Base-by-base conservation (phyloP, 92 coral and sea anemone species). In the Palythoa grandis region DNA sequence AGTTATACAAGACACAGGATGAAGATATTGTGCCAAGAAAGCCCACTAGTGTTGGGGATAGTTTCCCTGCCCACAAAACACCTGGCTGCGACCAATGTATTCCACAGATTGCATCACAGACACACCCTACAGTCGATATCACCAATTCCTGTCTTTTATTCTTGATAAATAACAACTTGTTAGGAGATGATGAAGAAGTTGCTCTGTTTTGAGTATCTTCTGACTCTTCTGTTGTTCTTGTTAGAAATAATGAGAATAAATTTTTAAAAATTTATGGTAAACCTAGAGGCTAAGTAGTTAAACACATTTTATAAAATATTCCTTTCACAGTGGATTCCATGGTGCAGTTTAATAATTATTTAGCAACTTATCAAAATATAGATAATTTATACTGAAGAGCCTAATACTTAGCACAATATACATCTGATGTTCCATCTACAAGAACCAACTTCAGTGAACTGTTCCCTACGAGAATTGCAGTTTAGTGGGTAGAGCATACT, bases 51-150 rank as follows among this genome's bases (percentile, higher is more conserved):
- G 80, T 35, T 22, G 85, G 76, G n/a, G 89, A 82, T 24, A 94
- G 88, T 39, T 89, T 83, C 14, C 93, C 94, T 15, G 95, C 84
- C 98, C 98, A 94, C 7, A 94, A 88, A 58, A 94, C 19, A 19
- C 98, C 98, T 2, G 89, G 79, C 11, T 90, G 92, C 20, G 95
- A 92, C 98, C 98, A 94, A 72, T 94, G 89, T 40, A 94, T 77
- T 15, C 94, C 98, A 77, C 89, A 92, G 11, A 87, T 87, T 11
- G 84, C 70, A 75, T 94, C 98, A 73, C 91, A 90, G 2, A 93
- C 72, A 74, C 93, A 90, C 29, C 91, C 95, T 70, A 90, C 61
- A 7, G 89, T 82, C 48, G 89, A 77, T 0, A 88, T 72, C 38
- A 88, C 6, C 56, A 91, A 83, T 15, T 91, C 86, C 35, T 60